Conservation (phyloP, 1,140 invertebrate genomes). For the Eumaeus atala region DNA sequence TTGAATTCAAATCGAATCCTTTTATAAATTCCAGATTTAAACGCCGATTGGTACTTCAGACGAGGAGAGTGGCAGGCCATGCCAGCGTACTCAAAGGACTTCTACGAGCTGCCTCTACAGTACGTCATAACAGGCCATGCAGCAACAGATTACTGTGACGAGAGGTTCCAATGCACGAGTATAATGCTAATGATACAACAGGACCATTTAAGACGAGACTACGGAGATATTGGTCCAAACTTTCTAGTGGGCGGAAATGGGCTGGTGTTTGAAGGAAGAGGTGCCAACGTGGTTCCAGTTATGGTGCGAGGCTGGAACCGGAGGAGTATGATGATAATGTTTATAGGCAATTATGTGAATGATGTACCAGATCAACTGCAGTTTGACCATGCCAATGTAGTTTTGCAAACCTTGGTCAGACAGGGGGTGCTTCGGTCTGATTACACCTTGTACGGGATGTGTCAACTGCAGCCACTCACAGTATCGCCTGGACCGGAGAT, state of each 20-base stretch:
- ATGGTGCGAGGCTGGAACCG: constrained; percentile 39
- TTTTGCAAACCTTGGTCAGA: constrained; percentile 35
- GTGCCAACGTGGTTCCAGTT: constrained; percentile 37
- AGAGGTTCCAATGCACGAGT: constrained; percentile 42
- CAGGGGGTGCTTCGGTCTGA: constrained; percentile 29
- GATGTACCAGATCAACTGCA: constrained; percentile 29
- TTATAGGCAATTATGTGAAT: constrained; percentile 42
- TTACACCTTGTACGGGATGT: constrained; percentile 40
- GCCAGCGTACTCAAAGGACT: constrained; percentile 32
- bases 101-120: constrained; percentile 36
- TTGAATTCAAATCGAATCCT: too few relatives aligned
- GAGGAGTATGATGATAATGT: constrained; percentile 44
- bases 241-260: constrained; percentile 52
- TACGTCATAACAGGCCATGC: constrained; percentile 53
- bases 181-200: constrained; percentile 41
- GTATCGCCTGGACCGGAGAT: constrained; percentile 40
- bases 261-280: constrained; percentile 50
- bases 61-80: constrained; percentile 55
- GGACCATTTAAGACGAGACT: constrained; percentile 38
- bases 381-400: constrained; percentile 37
- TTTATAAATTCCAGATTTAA: constrained; percentile 34
- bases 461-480: constrained; percentile 33
- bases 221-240: constrained; percentile 52
- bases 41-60: constrained; percentile 51
- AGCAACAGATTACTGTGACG: constrained; percentile 35